Conservation (phyloP, 2,797 vertebrate genomes). For the Australoheros facetus region DNA sequence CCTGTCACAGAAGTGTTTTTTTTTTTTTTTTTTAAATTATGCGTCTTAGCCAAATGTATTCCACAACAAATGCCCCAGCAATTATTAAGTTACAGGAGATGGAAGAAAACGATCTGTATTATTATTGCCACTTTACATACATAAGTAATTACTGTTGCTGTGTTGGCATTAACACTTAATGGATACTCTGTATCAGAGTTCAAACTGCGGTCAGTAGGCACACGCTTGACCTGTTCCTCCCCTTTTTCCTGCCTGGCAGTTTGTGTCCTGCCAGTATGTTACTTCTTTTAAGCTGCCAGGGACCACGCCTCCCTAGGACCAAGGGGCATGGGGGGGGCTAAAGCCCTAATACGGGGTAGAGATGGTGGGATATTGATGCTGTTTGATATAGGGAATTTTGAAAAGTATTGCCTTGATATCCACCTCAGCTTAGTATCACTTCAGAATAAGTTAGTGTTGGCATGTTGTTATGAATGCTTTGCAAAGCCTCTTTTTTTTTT, state of each 20-base stretch:
- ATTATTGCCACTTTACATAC: conserved; percentile 36
- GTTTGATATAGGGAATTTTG: background rate
- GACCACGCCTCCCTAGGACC: conserved; percentile 17
- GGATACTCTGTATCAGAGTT: conserved; percentile 47
- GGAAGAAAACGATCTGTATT: conserved; percentile 14
- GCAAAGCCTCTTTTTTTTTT: background rate
- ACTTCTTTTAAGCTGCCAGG: conserved; percentile 67
- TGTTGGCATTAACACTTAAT: conserved; percentile 26
- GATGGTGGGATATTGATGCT: background rate
- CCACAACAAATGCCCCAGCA: conserved; percentile 9
- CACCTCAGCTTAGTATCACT: background rate
- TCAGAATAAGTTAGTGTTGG: conserved; percentile 2
- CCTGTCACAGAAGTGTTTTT: no score
- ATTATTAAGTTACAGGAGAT: background rate
- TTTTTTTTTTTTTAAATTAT: no score
- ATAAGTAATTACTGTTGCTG: conserved; percentile 1
- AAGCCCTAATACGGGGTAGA: background rate
- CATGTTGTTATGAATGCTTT: background rate
- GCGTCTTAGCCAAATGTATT: background rate
- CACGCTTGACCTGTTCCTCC: conserved; percentile 59
- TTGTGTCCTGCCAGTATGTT: conserved; percentile 69
- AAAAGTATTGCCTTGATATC: background rate
- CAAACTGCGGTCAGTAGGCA: conserved; percentile 65
- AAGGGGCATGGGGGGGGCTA: background rate
- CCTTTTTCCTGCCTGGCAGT: conserved; percentile 56